Percentiles rank a stretch among this genome's conserved stretches.
These are phyloP conservation scores for Poecilus cupreus DNA, from an alignment of 2,888 invertebrate genomes.

Conservation along the genomic window DNA sequence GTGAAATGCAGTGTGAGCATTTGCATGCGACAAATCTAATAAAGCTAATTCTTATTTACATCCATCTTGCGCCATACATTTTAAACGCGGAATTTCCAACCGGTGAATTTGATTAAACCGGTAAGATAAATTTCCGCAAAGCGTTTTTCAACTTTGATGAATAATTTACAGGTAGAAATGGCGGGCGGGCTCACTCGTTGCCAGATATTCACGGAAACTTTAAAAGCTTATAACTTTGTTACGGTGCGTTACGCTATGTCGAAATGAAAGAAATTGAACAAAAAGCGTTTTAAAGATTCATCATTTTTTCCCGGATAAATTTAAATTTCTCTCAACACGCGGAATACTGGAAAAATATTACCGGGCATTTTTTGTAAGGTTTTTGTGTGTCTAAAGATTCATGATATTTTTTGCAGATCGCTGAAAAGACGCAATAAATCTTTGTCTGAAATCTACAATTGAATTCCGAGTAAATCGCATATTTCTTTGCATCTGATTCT, in stretches of 20 bases:
- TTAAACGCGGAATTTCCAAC: slow-evolving; percentile 7
- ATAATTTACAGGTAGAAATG: slow-evolving; percentile 40
- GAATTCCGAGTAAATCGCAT: slow-evolving; percentile 7
- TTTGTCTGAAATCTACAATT: slow-evolving; percentile 25
- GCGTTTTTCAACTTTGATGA: slow-evolving; percentile 49
- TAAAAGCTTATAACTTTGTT: slow-evolving; percentile 46
- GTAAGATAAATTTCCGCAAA: slow-evolving; percentile 50
- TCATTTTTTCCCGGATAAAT: slow-evolving; percentile 38
- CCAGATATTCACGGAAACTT: slow-evolving; percentile 16
- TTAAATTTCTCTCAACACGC: slow-evolving; percentile 5
- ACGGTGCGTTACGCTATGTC: not conserved
- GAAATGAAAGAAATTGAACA: slow-evolving; percentile 36
- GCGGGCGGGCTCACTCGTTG: no score
- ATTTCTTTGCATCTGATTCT: not conserved
- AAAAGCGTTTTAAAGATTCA: slow-evolving; percentile 47
- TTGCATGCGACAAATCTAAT: not conserved
- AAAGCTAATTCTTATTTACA: not conserved
- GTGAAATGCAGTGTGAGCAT: not conserved
- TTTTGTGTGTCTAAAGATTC: slow-evolving; percentile 34
- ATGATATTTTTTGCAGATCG: slow-evolving; percentile 29
- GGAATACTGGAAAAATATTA: slow-evolving; percentile 16
- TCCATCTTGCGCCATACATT: not conserved
- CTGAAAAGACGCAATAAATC: slow-evolving; percentile 37
- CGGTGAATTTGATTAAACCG: slow-evolving; percentile 40
- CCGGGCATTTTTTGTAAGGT: slow-evolving; percentile 26